A percentile compares a stretch with the other conserved stretches of the same genome.
phyloP scores from a whole-genome alignment of 2,797 vertebrate genomes.

The Cyprinella venusta region DNA sequence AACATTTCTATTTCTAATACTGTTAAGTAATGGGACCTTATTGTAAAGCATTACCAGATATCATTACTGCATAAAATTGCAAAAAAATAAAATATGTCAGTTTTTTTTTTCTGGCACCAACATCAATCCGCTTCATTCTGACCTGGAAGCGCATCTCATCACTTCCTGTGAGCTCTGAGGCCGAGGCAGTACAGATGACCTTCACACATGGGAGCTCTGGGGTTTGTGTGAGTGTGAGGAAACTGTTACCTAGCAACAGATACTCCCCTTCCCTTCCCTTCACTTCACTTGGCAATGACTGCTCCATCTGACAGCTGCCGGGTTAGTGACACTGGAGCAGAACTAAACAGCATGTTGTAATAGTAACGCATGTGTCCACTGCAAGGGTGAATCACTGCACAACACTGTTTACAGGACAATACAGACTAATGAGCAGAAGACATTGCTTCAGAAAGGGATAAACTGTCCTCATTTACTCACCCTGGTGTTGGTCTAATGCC shows the following conservation, averaged over 20 bases:
- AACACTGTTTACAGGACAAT: background rate
- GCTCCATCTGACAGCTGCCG: conserved; percentile 38
- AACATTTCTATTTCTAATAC: background rate
- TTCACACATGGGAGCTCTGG: conserved; percentile 64
- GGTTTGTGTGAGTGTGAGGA: conserved; percentile 26
- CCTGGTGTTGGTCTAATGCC: too few relatives aligned
- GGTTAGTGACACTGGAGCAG: conserved; percentile 38
- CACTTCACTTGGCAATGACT: conserved; percentile 46
- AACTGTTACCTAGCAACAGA: conserved; percentile 70
- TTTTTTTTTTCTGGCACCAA: background rate
- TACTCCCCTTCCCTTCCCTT: conserved; percentile 10
- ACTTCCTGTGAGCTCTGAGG: conserved; percentile 60
- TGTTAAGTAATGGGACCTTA: background rate
- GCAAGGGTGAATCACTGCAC: background rate
- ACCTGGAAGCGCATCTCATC: conserved; percentile 44
- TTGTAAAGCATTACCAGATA: background rate
- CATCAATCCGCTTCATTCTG: background rate
- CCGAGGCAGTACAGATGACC: conserved; percentile 64
- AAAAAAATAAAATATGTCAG: background rate
- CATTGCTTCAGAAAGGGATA: background rate
- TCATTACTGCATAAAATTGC: background rate
- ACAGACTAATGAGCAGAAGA: background rate
- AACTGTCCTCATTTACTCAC: background rate
- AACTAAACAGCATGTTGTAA: conserved; percentile 17
- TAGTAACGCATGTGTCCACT: conserved; percentile 11